Percentiles rank a stretch among this genome's conserved stretches.
Conservation (phyloP, 2,888 invertebrate genomes). For the Ischnura elegans region DNA sequence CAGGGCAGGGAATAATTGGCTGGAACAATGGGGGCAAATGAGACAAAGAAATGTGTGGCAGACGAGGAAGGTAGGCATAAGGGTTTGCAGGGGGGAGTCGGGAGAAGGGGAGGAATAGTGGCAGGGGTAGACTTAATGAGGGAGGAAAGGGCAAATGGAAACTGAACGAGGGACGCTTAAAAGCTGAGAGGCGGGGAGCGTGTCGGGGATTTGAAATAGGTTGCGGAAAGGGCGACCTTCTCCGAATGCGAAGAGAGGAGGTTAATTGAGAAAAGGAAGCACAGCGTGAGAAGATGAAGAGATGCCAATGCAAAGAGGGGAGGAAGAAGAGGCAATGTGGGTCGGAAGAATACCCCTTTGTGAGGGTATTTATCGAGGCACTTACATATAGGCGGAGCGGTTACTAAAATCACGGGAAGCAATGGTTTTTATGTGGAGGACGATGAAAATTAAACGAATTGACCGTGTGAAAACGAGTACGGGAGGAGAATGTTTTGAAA, state of each 20-base stretch:
- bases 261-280: background rate
- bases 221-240: background rate
- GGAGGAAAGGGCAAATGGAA: conserved; percentile 6
- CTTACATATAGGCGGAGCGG: no score
- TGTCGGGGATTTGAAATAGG: background rate
- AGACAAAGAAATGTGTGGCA: background rate
- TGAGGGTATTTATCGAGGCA: no score
- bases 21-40: conserved; percentile 1
- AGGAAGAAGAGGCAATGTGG: background rate
- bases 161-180: background rate
- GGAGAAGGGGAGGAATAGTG: background rate
- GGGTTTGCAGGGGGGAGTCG: no score
- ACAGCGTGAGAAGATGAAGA: background rate
- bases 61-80: no score
- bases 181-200: background rate
- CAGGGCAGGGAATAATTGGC: background rate
- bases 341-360: background rate
- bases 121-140: background rate
- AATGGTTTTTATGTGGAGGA: no score
- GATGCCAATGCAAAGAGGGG: no score
- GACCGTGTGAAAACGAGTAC: no score
- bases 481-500: no score
- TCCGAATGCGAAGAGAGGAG: background rate
- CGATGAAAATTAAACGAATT: no score
- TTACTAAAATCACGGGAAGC: no score